Evolutionary conservation across 2,888 invertebrate species (phyloP).

Genomic region (Hymenopus coronatus): DNA sequence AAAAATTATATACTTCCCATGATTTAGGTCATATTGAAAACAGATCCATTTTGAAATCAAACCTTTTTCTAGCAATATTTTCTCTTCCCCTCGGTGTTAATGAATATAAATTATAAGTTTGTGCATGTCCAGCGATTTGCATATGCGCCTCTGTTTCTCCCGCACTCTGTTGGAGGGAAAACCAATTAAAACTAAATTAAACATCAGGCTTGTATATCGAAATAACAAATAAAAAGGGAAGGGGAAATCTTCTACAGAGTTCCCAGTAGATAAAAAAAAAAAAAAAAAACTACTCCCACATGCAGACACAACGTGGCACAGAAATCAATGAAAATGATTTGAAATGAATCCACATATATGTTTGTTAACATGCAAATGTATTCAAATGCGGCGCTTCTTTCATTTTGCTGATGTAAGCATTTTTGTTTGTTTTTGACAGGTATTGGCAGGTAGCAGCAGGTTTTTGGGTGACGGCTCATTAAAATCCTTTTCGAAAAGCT

Average conservation of each 20-base stretch:
- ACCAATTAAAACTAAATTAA: conserved; percentile 1
- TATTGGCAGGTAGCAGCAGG: background rate
- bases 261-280: background rate
- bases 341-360: background rate
- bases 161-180: background rate
- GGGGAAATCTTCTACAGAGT: background rate
- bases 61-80: background rate
- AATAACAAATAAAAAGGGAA: background rate
- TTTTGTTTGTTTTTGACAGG: background rate
- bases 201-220: background rate
- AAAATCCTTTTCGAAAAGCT: background rate
- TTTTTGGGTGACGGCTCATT: background rate
- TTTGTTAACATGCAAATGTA: conserved; percentile 21
- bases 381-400: conserved; percentile 9
- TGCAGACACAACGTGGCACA: background rate
- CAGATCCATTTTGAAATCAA: background rate
- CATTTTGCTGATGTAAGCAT: background rate
- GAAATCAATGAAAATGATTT: background rate
- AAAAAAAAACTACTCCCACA: background rate
- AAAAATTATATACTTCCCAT: background rate
- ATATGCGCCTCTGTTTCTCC: background rate
- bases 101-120: background rate
- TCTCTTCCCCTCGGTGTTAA: background rate
- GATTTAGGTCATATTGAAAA: background rate
- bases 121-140: background rate